phyloP scores from a whole-genome alignment of 2,113 vertebrate species.

The Hippocampus guttulatus region DNA sequence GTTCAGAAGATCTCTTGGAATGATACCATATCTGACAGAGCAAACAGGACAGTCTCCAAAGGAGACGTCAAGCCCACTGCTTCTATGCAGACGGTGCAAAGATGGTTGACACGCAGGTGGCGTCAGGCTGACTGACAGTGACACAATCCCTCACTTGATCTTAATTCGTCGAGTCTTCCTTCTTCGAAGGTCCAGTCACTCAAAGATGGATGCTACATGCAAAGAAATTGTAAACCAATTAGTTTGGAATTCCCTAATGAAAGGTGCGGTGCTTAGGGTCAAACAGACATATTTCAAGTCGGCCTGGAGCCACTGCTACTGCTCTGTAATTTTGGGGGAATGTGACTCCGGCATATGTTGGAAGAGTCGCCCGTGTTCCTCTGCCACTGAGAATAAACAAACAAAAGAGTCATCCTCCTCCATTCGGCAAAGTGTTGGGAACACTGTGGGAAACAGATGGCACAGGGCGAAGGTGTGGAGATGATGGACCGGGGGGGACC shows the following conservation, averaged over 20 bases:
- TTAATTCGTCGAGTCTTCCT: constrained; percentile 29
- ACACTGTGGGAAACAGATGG: constrained; percentile 59
- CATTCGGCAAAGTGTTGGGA: constrained; percentile 38
- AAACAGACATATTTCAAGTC: constrained; percentile 59
- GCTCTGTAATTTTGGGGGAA: constrained; percentile 71
- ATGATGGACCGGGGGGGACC: constrained; percentile 4
- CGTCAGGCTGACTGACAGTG: constrained; percentile 15
- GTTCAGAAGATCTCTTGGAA: constrained; percentile 23
- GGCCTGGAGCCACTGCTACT: constrained; percentile 44
- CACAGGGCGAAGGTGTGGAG: not conserved
- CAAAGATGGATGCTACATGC: constrained; percentile 25
- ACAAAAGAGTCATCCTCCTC: constrained; percentile 34
- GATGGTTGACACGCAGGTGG: not conserved
- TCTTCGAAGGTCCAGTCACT: constrained; percentile 15
- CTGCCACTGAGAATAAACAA: constrained; percentile 53
- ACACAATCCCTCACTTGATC: constrained; percentile 8
- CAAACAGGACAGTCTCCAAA: not conserved
- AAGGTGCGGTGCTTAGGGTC: constrained; percentile 60
- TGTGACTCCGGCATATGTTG: constrained; percentile 34
- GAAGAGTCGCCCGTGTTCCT: constrained; percentile 6
- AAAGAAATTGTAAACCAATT: constrained; percentile 64
- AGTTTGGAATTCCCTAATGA: constrained; percentile 63
- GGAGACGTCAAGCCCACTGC: not conserved
- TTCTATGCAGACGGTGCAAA: not conserved
- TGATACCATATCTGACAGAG: constrained; percentile 29